A percentile compares a stretch with the other conserved stretches of the same genome.
Conservation (phyloP, 1,140 invertebrate species). For the Cryptotermes secundus region DNA sequence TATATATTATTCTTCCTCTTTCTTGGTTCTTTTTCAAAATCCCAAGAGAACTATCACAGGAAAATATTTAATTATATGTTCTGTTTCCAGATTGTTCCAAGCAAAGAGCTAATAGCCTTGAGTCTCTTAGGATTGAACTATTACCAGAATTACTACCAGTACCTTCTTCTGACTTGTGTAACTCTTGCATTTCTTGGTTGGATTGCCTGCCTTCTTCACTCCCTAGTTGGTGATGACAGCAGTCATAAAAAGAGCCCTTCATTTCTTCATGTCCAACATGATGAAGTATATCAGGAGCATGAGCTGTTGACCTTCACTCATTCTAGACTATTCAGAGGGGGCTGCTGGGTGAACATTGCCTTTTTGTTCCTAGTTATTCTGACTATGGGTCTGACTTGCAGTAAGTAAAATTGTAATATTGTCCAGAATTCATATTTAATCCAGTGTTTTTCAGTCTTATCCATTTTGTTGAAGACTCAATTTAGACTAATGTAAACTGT, state of each 20-base stretch:
- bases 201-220: conserved; percentile 54
- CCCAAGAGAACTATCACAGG: too few species aligned
- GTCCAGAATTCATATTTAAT: too few species aligned
- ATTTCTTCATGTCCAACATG: neutral
- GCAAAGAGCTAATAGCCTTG: too few species aligned
- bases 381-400: neutral
- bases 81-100: too few species aligned
- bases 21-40: too few species aligned
- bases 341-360: neutral
- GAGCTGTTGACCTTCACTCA: neutral
- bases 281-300: neutral
- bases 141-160: too few species aligned
- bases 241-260: neutral
- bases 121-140: too few species aligned
- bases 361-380: neutral
- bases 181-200: conserved; percentile 67
- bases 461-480: too few species aligned
- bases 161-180: too few species aligned
- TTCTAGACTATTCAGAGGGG: neutral
- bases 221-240: neutral
- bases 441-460: too few species aligned
- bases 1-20: too few species aligned
- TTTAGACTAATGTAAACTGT: neutral
- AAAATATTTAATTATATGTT: too few species aligned
- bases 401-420: neutral